Evolutionary conservation across 2,888 invertebrate genomes (phyloP).

Genomic region (Argyresthia goedartella): DNA sequence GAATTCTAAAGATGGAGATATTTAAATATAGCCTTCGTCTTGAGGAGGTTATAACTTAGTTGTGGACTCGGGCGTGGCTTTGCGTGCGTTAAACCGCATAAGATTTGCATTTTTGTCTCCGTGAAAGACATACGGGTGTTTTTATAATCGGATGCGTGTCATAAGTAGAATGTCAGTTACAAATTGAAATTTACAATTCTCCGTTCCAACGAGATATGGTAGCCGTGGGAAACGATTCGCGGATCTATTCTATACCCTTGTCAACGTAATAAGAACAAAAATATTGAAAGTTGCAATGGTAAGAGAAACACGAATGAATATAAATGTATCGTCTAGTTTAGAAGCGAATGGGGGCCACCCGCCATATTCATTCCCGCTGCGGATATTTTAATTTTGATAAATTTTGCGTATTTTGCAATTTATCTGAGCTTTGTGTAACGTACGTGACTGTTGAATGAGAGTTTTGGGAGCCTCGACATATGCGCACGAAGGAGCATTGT

Average conservation of each 20-base stretch:
- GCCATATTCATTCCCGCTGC: no score
- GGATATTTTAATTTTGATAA: background rate
- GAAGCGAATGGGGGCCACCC: no score
- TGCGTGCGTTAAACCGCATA: constrained; percentile 29
- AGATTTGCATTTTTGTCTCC: constrained; percentile 42
- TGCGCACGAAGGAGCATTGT: constrained; percentile 23
- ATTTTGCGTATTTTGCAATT: constrained; percentile 19
- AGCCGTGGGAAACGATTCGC: background rate
- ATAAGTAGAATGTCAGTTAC: constrained; percentile 30
- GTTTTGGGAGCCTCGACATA: constrained; percentile 23
- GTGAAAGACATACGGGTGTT: constrained; percentile 20
- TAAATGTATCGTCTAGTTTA: no score
- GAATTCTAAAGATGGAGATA: constrained; percentile 20
- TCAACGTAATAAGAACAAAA: no score
- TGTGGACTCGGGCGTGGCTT: constrained; percentile 24
- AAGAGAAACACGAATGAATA: no score
- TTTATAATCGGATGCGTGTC: constrained; percentile 24
- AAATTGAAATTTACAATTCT: no score
- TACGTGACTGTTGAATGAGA: constrained; percentile 49
- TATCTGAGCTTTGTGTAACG: constrained; percentile 23
- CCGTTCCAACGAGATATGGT: constrained; percentile 5
- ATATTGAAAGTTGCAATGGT: no score
- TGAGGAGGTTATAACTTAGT: constrained; percentile 34
- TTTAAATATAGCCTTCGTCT: constrained; percentile 39
- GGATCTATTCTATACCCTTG: background rate